These are phyloP conservation scores for Druon quercuslanigerum DNA, from an alignment of 1,140 invertebrate species.

Conservation along the genomic window DNA sequence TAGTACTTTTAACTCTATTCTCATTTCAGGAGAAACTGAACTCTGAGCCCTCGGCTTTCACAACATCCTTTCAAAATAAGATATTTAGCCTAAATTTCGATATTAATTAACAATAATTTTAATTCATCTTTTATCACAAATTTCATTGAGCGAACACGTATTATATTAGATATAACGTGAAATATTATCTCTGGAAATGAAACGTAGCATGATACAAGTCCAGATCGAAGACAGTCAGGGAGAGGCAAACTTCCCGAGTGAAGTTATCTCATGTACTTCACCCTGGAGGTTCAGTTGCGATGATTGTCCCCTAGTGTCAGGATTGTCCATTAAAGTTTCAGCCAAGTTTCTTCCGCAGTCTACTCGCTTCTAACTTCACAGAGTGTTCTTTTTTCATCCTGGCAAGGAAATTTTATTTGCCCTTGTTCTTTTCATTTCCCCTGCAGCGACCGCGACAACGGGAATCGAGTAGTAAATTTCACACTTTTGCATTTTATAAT, in stretches of 20 bases:
- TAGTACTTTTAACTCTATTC: not conserved
- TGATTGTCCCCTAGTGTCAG: conserved; percentile 61
- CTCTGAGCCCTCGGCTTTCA: too few relatives aligned
- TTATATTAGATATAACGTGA: not conserved
- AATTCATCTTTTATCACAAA: too few relatives aligned
- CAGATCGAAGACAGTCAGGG: conserved; percentile 19
- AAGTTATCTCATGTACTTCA: conserved; percentile 59
- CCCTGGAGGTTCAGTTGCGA: conserved; percentile 57
- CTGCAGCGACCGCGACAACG: conserved; percentile 27
- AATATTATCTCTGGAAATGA: conserved; percentile 12
- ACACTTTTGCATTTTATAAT: conserved; percentile 18
- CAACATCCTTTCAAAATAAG: too few relatives aligned
- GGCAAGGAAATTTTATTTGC: conserved; percentile 45
- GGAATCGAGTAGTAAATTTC: conserved; percentile 28
- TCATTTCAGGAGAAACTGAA: not conserved
- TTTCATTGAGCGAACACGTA: too few relatives aligned
- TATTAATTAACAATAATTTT: too few relatives aligned
- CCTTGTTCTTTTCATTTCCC: conserved; percentile 37
- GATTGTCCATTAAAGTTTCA: conserved; percentile 66
- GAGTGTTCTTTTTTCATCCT: conserved; percentile 48
- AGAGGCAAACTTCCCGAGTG: conserved; percentile 52
- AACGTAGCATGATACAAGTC: conserved; percentile 25
- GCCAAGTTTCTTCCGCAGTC: conserved; percentile 59
- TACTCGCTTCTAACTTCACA: conserved; percentile 56
- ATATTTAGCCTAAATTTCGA: too few relatives aligned